Evolutionary conservation across 2,888 invertebrate genomes (phyloP), one percentile per base, ranked within the genome.

Genomic region (Hirtodrosophila histrioides): DNA sequence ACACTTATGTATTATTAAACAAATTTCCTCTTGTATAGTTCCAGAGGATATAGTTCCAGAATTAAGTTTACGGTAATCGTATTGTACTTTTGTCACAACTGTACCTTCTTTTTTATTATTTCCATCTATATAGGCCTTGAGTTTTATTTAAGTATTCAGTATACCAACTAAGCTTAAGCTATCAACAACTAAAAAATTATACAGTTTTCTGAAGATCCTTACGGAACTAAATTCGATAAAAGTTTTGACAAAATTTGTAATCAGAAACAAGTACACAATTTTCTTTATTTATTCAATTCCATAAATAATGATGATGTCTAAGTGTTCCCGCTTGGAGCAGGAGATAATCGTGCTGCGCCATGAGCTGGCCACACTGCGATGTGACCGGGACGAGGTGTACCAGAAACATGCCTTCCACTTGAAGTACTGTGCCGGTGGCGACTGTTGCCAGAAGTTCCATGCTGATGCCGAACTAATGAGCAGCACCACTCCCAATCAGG

Each of bases 251-350:
- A 71, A 71, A 62, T 63, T 58, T 37, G 12, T 4, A 9, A n/a
- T 8, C 3, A 46, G 6, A 12, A 11, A 17, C 3, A 33, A 9
- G 31, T 3, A 27, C 17, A 27, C 5, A 8, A 5, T 49, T 40
- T 6, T 4, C 6, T 24, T 6, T 4, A 10, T 24, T 37, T 7
- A 27, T 6, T 7, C 11, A 5, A 23, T 17, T 46, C 3, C 10
- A 23, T 8, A 2, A 11, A 2, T 17, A n/a, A 12, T 1, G 3
- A 58, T 6, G 27, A 72, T 71, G 71, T 8, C 45, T 4, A 71
- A 72, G 43, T 40, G 36, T 9, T 46, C 64, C 10, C 74, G 62
- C 0, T 45, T 77, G 23, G 66, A 80, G 17, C 63, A 67, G 7
- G 58, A 77, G 50, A 39, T 77, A 2, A 24, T 40, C 2, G 2